Evolutionary conservation across 37 sponge, comb jelly and placozoan genomes (phyloP), one percentile per base, ranked within the genome.

Genomic region (Chondrilla cf. caribensis): DNA sequence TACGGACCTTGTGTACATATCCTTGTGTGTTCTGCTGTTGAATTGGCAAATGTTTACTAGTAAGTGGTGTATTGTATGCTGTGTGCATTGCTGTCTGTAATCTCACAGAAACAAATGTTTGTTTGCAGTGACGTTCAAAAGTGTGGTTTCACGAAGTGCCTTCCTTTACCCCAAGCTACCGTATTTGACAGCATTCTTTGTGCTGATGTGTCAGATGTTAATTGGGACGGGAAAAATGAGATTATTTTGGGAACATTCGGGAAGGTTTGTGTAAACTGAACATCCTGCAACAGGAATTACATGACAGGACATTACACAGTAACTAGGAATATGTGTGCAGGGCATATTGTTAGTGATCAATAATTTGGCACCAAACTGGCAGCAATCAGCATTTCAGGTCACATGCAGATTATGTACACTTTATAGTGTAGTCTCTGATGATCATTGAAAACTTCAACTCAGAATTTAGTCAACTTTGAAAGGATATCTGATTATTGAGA

Each of bases 211-310:
- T 90, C 83, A 0, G 94, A 95, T 31, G 24, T 95, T 19, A 57
- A 81, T 54, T 95, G 90, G 90, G 91, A 89, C 66, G 90, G 90
- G 0, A 41, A 33, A 42, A 89, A 89, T 14, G 91, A 95, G 28
- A 39, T 95, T 18, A 57, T 93, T 0, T 35, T 95, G 57, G 95
- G 95, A 8, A 95, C 93, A 3, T 95, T 86, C 77, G 95, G 95
- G 26, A 90, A 90, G 86, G 80, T 79, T 42, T 1, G 76, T 11
- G 22, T 35, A n/a, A n/a, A n/a, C n/a, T 9, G 2, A 28, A 26
- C 9, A 59, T 28, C 60, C 22, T 3, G 57, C 57, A 17, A 54
- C 17, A 19, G 57, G 17, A 54, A 54, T n/a, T n/a, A n/a, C n/a
- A n/a, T n/a, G n/a, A n/a, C n/a, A n/a, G n/a, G n/a, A n/a, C n/a